Evolutionary conservation across 2,797 vertebrate species (phyloP).

Genomic region (Toxotes lorentzi): DNA sequence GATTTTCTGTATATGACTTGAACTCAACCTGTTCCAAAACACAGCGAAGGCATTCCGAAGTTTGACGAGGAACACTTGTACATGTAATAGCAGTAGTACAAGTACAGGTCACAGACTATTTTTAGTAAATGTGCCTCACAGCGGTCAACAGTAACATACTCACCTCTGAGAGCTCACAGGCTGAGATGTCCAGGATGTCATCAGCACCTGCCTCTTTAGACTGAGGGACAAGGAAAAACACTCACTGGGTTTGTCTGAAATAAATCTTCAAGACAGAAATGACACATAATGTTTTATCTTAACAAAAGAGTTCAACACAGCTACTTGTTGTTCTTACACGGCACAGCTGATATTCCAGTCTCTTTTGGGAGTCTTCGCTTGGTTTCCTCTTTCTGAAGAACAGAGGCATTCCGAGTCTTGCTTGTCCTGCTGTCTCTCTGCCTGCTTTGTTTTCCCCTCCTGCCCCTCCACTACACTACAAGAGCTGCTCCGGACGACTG

Average conservation of each 20-base stretch:
- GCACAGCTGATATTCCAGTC: slow-evolving; percentile 93
- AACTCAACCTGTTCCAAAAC: no score
- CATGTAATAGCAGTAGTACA: neutral
- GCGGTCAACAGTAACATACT: slow-evolving; percentile 41
- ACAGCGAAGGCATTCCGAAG: no score
- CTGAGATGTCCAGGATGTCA: slow-evolving; percentile 93
- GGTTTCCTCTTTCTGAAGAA: slow-evolving; percentile 94
- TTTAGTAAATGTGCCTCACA: neutral
- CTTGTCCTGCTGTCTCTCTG: slow-evolving; percentile 7
- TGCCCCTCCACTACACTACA: slow-evolving; percentile 11
- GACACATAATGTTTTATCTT: neutral
- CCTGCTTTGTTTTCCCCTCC: slow-evolving; percentile 7
- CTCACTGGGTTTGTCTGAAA: neutral
- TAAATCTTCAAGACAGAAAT: neutral
- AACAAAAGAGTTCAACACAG: neutral
- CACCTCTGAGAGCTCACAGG: slow-evolving; percentile 94
- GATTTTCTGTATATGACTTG: no score
- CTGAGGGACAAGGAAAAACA: slow-evolving; percentile 74
- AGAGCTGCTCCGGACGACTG: neutral
- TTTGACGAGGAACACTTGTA: neutral
- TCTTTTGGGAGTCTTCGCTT: slow-evolving; percentile 90
- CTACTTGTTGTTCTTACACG: slow-evolving; percentile 85
- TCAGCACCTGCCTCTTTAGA: slow-evolving; percentile 95
- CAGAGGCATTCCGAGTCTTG: slow-evolving; percentile 86
- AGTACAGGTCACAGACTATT: no score